Conservation (phyloP, 2,888 invertebrate genomes). For the Mesoligia furuncula region DNA sequence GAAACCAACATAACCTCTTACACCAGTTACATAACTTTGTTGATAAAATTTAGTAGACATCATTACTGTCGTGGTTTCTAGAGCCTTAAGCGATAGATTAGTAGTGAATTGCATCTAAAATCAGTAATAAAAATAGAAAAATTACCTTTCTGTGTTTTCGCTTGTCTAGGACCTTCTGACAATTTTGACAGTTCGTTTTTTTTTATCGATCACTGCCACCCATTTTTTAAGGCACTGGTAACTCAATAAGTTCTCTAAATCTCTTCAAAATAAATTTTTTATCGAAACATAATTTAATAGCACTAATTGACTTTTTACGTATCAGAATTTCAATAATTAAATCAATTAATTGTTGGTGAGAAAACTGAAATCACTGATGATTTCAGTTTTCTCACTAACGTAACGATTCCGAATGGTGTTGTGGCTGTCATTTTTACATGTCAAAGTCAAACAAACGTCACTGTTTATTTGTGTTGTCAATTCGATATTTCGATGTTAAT, state of each 20-base stretch:
- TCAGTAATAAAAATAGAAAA: slow-evolving; percentile 33
- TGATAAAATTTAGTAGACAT: slow-evolving; percentile 51
- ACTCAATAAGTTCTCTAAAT: too few relatives aligned
- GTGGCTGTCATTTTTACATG: slow-evolving; percentile 5
- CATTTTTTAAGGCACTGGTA: slow-evolving; percentile 7
- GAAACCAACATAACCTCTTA: slow-evolving; percentile 84
- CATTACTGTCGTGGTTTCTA: slow-evolving; percentile 11
- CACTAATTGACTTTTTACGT: background rate
- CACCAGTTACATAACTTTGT: slow-evolving; percentile 78
- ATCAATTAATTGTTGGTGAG: background rate
- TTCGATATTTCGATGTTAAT: slow-evolving; percentile 1
- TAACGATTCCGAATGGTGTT: background rate
- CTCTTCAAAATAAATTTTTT: background rate
- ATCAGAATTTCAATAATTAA: background rate
- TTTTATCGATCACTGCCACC: slow-evolving; percentile 25
- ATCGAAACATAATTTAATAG: background rate
- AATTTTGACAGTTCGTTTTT: slow-evolving; percentile 67
- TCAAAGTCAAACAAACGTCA: slow-evolving; percentile 12
- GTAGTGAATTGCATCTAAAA: slow-evolving; percentile 12
- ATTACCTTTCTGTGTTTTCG: slow-evolving; percentile 72
- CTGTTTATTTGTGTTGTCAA: slow-evolving; percentile 40
- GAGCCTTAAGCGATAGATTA: background rate
- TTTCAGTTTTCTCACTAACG: background rate
- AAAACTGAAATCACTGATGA: background rate
- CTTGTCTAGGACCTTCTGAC: slow-evolving; percentile 70